A percentile compares a stretch with the other conserved stretches of the same genome.
phyloP scores from a whole-genome alignment of 2,797 vertebrate genomes.

The Phataginus tetradactyla region DNA sequence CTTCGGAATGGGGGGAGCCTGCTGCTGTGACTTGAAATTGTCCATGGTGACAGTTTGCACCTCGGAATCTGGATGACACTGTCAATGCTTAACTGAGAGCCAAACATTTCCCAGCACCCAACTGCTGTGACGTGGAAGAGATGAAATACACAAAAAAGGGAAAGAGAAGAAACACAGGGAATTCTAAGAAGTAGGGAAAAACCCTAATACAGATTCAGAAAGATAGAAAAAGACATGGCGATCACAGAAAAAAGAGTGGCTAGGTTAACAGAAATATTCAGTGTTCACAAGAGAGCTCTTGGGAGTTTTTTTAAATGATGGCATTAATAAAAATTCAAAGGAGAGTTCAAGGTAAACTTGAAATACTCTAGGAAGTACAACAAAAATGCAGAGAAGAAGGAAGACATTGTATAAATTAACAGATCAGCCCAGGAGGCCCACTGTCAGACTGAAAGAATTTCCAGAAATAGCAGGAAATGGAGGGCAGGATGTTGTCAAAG shows the following conservation, averaged over 20 bases:
- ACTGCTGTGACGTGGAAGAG: too few species aligned
- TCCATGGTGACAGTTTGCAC: neutral
- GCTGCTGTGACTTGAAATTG: neutral
- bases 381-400: too few species aligned
- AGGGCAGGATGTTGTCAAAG: too few species aligned
- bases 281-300: neutral
- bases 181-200: too few species aligned
- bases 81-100: neutral
- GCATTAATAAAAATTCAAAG: neutral
- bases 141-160: neutral
- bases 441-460: too few species aligned
- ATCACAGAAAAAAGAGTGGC: neutral
- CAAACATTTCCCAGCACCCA: too few species aligned
- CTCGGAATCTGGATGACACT: neutral
- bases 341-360: neutral
- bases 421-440: too few species aligned
- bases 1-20: neutral
- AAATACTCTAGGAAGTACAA: neutral
- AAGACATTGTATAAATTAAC: too few species aligned
- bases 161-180: too few species aligned
- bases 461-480: too few species aligned
- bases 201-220: neutral
- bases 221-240: neutral
- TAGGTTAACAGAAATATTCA: neutral
- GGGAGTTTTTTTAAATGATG: neutral